Evolutionary conservation across 2,113 vertebrate species (phyloP), one percentile per base, ranked within the genome.

Genomic region (Sander lucioperca): DNA sequence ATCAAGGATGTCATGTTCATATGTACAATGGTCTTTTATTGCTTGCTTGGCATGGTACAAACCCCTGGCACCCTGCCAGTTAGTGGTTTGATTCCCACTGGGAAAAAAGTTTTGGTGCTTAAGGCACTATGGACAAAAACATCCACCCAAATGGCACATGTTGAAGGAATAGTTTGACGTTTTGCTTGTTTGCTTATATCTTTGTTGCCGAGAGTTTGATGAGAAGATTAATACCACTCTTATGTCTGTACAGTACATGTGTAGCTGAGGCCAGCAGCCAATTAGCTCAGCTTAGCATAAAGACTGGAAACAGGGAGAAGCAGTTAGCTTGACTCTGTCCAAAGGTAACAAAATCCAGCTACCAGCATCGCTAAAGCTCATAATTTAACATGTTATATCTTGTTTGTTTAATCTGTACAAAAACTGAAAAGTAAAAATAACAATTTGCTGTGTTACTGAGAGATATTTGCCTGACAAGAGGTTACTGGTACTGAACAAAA

Each of bases 11-110:
- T 89, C 87, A 81, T 85, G 79, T 78, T 43, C 79, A 33, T 86
- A 59, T 86, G 79, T 82, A 87, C 87, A 91, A 80, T 83, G 86
- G 79, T 54, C 67, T 86, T 90, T 87, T 84, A 87, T 82, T 61
- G 67, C 86, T 43, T 73, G 70, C 39, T 43, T 43, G 65, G 68
- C 80, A 83, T 83, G 85, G 79, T 77, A 86, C 79, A 65, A 75
- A 64, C 65, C 18, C 21, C 73, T 86, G 82, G 77, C 68, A 12
- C 64, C 1, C 18, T 56, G 64, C 74, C 59, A 45, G 51, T 77
- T 65, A 18, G 61, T 15, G 3, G 13, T 80, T 53, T 65, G 65
- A 67, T 18, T 72, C 23, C 36, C 51, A 50, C 67, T 56, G 61
- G 27, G 43, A n/a, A 27, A 43, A 43, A 57, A 65, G 23, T 51